Conservation (phyloP, 2,113 vertebrate species). For the Cyphomyrus plagiostoma region DNA sequence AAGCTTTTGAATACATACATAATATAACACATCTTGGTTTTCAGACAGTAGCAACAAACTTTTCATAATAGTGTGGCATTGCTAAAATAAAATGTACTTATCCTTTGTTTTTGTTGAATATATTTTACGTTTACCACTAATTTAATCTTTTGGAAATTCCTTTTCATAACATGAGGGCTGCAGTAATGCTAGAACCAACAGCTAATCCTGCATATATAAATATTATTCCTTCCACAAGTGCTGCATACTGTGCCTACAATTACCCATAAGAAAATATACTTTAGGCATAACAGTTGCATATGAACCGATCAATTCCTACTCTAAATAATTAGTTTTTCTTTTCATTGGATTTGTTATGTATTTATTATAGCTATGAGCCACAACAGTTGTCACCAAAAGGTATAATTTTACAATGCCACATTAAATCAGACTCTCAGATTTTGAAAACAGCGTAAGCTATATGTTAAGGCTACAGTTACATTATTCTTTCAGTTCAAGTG, state of each 20-base stretch:
- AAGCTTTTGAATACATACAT: neutral
- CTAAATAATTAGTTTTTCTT: neutral
- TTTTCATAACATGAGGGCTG: neutral
- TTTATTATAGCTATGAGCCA: neutral
- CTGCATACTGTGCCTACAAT: neutral
- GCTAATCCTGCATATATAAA: neutral
- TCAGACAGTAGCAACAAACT: neutral
- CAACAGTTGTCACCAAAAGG: neutral
- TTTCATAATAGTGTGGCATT: neutral
- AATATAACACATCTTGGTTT: neutral
- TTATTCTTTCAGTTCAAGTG: neutral
- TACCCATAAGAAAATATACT: neutral
- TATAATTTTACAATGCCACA: neutral
- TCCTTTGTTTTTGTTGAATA: neutral
- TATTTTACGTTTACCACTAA: neutral
- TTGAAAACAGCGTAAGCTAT: neutral
- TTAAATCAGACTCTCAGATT: neutral
- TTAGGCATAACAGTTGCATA: neutral
- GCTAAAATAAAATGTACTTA: neutral
- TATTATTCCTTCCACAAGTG: neutral
- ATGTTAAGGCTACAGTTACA: neutral
- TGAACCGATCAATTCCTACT: neutral
- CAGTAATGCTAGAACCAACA: neutral
- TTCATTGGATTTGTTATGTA: neutral
- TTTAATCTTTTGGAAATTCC: neutral